Evolutionary conservation across 2,888 invertebrate genomes (phyloP).

Genomic region (Acrocyrtus sp.): DNA sequence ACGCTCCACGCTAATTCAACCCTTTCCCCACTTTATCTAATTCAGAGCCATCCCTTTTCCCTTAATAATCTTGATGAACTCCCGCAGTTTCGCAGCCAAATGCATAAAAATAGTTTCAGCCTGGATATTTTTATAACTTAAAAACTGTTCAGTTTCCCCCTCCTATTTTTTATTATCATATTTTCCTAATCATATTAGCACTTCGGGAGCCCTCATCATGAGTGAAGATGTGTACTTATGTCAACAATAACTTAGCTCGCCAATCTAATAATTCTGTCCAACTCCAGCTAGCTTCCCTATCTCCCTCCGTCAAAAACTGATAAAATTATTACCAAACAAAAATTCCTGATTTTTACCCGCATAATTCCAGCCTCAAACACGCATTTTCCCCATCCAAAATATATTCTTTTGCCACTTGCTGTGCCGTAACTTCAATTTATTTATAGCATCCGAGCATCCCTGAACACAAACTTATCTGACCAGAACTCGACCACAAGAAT

Average conservation of each 20-base stretch:
- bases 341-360: slow-evolving; percentile 24
- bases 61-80: slow-evolving; percentile 42
- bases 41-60: slow-evolving; percentile 13
- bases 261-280: slow-evolving; percentile 47
- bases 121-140: no score
- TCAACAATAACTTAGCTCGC: slow-evolving; percentile 47
- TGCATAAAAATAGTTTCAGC: no score
- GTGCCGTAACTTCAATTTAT: slow-evolving; percentile 46
- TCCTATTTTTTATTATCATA: slow-evolving; percentile 14
- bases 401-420: slow-evolving; percentile 49
- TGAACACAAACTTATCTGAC: slow-evolving; percentile 9
- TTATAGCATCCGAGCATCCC: slow-evolving; percentile 20
- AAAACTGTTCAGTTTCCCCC: slow-evolving; percentile 9
- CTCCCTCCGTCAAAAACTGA: slow-evolving; percentile 35
- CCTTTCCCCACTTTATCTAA: slow-evolving; percentile 26
- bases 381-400: no score
- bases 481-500: slow-evolving; percentile 2
- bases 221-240: slow-evolving; percentile 48
- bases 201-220: slow-evolving; percentile 38
- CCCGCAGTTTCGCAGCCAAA: slow-evolving; percentile 29
- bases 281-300: no score
- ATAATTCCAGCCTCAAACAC: no score
- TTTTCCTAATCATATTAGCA: slow-evolving; percentile 51
- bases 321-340: slow-evolving; percentile 37
- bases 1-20: no score